Conservation (phyloP, 1,140 invertebrate genomes). For the Goniozus legneri region DNA sequence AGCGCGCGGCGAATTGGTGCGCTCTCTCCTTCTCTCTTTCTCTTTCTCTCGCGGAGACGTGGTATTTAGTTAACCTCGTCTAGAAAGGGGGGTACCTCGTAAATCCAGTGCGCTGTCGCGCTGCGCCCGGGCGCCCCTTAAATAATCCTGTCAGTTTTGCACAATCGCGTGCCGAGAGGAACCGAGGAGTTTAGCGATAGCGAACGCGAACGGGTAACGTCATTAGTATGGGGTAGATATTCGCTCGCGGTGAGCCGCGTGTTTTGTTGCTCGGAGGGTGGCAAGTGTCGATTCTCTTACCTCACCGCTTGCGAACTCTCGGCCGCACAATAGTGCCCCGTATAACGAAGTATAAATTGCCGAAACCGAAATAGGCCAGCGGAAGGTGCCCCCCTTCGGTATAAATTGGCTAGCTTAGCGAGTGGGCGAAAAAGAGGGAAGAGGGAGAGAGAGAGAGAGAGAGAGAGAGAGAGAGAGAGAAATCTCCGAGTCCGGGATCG, state of each 20-base stretch:
- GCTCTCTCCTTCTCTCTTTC: conserved; percentile 5
- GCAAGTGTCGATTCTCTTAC: not conserved
- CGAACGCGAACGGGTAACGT: too few relatives aligned
- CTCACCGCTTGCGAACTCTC: not conserved
- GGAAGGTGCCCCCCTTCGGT: too few relatives aligned
- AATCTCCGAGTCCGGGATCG: too few relatives aligned
- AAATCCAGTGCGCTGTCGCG: conserved; percentile 5
- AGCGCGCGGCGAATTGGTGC: too few relatives aligned
- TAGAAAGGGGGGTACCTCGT: not conserved
- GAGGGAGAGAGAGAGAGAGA: not conserved
- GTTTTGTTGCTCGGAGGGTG: conserved; percentile 21
- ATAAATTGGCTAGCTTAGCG: conserved; percentile 34
- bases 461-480: conserved; percentile 9
- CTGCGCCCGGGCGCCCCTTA: not conserved
- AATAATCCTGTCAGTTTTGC: conserved; percentile 23
- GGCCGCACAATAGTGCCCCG: not conserved
- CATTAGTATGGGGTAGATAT: too few relatives aligned
- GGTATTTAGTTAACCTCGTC: conserved; percentile 8
- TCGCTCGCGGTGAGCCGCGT: conserved; percentile 27
- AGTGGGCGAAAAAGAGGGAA: conserved; percentile 12
- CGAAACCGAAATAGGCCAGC: conserved; percentile 29
- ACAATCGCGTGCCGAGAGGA: too few relatives aligned
- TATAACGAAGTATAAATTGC: conserved; percentile 24
- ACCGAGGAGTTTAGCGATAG: too few relatives aligned
- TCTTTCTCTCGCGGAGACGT: conserved; percentile 11